phyloP scores from a whole-genome alignment of 2,888 invertebrate species.

The Catonia carolina region DNA sequence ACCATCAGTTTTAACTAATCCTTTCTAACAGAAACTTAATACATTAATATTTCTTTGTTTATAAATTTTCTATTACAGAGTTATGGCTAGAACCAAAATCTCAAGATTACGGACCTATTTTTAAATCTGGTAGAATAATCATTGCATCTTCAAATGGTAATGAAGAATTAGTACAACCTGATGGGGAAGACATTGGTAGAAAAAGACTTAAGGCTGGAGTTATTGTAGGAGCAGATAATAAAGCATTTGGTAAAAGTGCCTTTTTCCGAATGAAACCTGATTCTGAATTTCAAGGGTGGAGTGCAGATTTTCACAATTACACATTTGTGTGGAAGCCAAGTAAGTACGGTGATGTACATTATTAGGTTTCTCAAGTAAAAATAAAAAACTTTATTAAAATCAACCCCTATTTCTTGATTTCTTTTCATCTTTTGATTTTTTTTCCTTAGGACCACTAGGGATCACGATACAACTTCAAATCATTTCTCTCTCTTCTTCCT shows the following conservation, averaged over 20 bases:
- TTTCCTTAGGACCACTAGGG: too few relatives aligned
- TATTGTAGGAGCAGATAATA: slow-evolving; percentile 29
- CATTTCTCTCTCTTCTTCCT: too few relatives aligned
- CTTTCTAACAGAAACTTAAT: too few relatives aligned
- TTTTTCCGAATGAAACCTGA: slow-evolving; percentile 28
- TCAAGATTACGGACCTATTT: slow-evolving; percentile 34
- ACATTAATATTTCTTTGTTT: too few relatives aligned
- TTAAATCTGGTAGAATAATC: slow-evolving; percentile 46
- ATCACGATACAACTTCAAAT: too few relatives aligned
- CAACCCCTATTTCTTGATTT: too few relatives aligned
- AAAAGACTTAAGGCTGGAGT: slow-evolving; percentile 38
- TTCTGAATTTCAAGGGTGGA: too few relatives aligned
- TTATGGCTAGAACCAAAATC: slow-evolving; percentile 41
- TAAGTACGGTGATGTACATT: slow-evolving; percentile 1
- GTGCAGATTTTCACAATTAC: slow-evolving; percentile 46
- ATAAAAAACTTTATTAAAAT: too few relatives aligned
- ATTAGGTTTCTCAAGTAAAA: neutral
- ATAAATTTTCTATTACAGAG: slow-evolving; percentile 37
- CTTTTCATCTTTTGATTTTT: too few relatives aligned
- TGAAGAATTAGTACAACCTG: slow-evolving; percentile 13
- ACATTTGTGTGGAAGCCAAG: slow-evolving; percentile 46
- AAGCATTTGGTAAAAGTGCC: slow-evolving; percentile 30
- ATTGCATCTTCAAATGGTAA: slow-evolving; percentile 45
- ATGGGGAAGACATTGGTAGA: slow-evolving; percentile 30
- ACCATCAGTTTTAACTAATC: too few relatives aligned